Percentiles rank a stretch among this genome's conserved stretches.
These are phyloP conservation scores for Eulithis testata DNA, from an alignment of 2,888 invertebrate species.

Conservation along the genomic window DNA sequence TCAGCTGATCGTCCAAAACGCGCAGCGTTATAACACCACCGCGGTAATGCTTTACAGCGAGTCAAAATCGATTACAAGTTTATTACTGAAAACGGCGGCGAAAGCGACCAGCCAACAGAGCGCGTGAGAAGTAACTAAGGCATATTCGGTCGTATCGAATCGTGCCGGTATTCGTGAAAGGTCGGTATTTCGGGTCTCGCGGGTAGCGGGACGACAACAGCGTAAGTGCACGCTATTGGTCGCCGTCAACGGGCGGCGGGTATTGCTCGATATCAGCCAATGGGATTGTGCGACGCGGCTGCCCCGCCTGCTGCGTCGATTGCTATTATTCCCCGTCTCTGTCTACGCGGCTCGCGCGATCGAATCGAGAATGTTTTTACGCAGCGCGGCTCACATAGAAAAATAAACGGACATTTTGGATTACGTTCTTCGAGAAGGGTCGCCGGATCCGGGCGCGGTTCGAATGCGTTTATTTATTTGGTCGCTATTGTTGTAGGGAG, in stretches of 20 bases:
- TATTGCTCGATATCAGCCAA: slow-evolving; percentile 65
- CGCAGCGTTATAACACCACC: slow-evolving; percentile 39
- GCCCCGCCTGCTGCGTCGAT: slow-evolving; percentile 67
- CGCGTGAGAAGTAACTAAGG: slow-evolving; percentile 83
- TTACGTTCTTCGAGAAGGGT: slow-evolving; percentile 74
- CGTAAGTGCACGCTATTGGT: slow-evolving; percentile 62
- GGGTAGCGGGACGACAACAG: slow-evolving; percentile 70
- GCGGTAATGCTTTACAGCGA: slow-evolving; percentile 39
- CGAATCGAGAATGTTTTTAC: slow-evolving; percentile 75
- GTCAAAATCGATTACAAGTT: slow-evolving; percentile 48
- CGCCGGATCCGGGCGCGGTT: slow-evolving; percentile 74
- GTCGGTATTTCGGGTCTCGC: slow-evolving; percentile 75
- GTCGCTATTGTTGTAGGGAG: slow-evolving; percentile 68
- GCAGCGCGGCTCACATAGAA: slow-evolving; percentile 71
- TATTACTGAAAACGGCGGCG: slow-evolving; percentile 63
- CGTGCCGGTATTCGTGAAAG: slow-evolving; percentile 81
- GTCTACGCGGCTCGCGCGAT: slow-evolving; percentile 62
- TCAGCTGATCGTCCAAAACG: slow-evolving; percentile 38
- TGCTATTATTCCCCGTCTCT: slow-evolving; percentile 62
- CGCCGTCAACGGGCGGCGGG: slow-evolving; percentile 69
- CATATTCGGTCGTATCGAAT: slow-evolving; percentile 83
- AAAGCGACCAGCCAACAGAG: slow-evolving; percentile 73
- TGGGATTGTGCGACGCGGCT: slow-evolving; percentile 57
- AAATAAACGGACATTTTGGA: slow-evolving; percentile 84
- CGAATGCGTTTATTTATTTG: slow-evolving; percentile 76